Conservation (phyloP, 1,140 invertebrate genomes). For the Tetramorium alpestre region DNA sequence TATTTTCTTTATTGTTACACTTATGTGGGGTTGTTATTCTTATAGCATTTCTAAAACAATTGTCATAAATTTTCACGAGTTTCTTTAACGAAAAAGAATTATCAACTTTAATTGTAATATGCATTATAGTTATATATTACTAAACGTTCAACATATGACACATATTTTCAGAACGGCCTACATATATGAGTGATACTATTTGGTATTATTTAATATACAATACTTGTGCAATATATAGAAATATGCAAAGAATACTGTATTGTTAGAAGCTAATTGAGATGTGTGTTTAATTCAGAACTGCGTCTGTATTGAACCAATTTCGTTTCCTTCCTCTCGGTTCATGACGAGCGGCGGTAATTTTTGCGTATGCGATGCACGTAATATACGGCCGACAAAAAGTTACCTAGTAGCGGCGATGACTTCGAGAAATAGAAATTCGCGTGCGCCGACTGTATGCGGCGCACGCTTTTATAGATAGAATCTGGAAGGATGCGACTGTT, state of each 20-base stretch:
- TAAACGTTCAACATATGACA: not conserved
- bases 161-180: not conserved
- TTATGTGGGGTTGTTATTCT: not conserved
- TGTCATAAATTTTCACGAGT: not conserved
- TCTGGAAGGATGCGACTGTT: conserved; percentile 83
- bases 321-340: not conserved
- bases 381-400: conserved; percentile 44
- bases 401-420: conserved; percentile 21
- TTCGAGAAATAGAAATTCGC: conserved; percentile 84
- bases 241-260: not conserved
- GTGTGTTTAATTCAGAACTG: not conserved
- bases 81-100: not conserved
- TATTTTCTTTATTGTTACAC: not conserved
- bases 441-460: conserved; percentile 70
- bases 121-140: not conserved
- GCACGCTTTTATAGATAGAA: conserved; percentile 77
- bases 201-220: not conserved
- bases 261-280: not conserved
- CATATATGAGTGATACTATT: not conserved
- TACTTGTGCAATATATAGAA: too few relatives aligned
- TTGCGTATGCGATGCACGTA: conserved; percentile 14
- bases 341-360: not conserved
- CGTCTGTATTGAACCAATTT: not conserved
- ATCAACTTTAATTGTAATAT: not conserved
- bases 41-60: not conserved